Evolutionary conservation across 2,797 vertebrate genomes (phyloP), one percentile per base, ranked within the genome.

Genomic region (Liasis olivaceus): DNA sequence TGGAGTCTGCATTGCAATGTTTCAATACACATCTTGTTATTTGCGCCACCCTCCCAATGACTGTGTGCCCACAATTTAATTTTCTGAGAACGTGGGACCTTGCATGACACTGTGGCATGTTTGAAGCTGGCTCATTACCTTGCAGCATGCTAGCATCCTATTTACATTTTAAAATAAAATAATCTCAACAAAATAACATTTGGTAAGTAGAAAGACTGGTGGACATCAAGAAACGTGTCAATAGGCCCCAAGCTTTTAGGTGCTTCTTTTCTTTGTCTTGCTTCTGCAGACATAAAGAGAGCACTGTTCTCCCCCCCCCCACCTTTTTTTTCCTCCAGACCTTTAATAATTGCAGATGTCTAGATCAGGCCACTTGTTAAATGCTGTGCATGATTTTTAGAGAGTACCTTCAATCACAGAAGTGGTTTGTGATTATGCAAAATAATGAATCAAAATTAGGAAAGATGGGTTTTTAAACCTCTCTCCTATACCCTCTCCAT

Each of bases 381-480:
- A 96, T 36, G 69, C 88, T 90, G 31, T 64, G 9, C 88, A 95
- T 93, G 93, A 87, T 72, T 95, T 96, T 93, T 95, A 93, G 96
- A 93, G 89, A 96, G 66, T 92, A 62, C 58, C 91, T 96, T 97
- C 90, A 91, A 91, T 96, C 95, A 95, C 66, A 95, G 93, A 64
- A 94, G 58, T 94, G 84, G 72, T 95, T 93, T 91, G 93, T 94
- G 54, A 94, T 94, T 93, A 94, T 90, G 91, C 92, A 95, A 94
- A 96, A 93, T 95, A 95, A 95, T 94, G 86, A 94, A 84, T 94
- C 87, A 94, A 94, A 95, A 94, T 93, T 95, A 96, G 94, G 63
- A 89, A 96, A 93, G 59, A 93, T 84, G 47, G 85, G 92, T 95
- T 95, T 97, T 95, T 95, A 96, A 93, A 96, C 91, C 93, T 96